Conservation (phyloP, 2,797 vertebrate genomes). For the Thripadectes ignobilis region DNA sequence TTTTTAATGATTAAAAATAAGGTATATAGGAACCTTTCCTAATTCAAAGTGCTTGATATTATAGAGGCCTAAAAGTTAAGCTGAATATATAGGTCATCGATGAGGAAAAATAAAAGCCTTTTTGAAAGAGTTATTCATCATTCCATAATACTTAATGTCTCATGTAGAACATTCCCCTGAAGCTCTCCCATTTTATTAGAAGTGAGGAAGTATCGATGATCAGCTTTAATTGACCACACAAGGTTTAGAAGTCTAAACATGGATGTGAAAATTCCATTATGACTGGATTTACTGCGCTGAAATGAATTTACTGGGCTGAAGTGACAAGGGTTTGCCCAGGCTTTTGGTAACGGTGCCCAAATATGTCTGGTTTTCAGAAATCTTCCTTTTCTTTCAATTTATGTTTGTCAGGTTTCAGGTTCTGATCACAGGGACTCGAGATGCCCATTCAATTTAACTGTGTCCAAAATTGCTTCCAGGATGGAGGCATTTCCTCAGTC, state of each 20-base stretch:
- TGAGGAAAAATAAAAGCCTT: background rate
- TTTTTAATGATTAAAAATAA: background rate
- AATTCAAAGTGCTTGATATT: background rate
- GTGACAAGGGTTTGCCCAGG: background rate
- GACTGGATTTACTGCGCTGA: background rate
- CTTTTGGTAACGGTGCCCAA: background rate
- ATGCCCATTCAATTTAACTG: background rate
- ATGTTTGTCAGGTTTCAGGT: background rate
- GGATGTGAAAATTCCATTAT: background rate
- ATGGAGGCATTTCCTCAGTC: background rate
- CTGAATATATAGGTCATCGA: background rate
- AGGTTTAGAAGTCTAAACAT: background rate
- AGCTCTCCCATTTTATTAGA: background rate
- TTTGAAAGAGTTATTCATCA: background rate
- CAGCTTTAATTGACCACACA: background rate
- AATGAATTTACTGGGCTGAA: background rate
- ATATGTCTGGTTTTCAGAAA: background rate
- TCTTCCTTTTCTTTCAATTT: background rate
- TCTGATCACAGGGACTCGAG: background rate
- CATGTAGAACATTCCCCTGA: background rate
- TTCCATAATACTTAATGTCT: background rate
- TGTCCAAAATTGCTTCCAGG: background rate
- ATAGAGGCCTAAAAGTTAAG: background rate
- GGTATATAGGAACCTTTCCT: background rate
- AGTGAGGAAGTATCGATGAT: background rate